A percentile compares a stretch with the other conserved stretches of the same genome.
These are phyloP conservation scores for Lepilemur septentrionalis DNA, from an alignment of 2,797 vertebrate genomes.

Conservation along the genomic window DNA sequence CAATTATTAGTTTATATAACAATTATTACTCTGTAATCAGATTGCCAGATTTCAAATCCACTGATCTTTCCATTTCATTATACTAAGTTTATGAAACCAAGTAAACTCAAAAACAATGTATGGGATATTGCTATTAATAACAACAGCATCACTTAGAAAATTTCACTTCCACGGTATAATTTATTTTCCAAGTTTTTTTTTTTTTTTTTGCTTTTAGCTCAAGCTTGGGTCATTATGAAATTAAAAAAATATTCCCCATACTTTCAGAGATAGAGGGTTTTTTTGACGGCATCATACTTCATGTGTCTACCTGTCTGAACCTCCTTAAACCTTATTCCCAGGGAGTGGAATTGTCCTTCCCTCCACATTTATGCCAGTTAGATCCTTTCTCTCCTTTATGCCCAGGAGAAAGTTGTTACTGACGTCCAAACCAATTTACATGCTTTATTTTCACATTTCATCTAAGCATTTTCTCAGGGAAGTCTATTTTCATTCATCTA, in stretches of 20 bases:
- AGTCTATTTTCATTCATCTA: neutral
- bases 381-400: neutral
- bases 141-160: neutral
- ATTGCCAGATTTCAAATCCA: neutral
- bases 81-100: neutral
- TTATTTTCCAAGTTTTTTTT: neutral
- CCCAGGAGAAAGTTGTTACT: neutral
- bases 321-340: neutral
- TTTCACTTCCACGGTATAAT: neutral
- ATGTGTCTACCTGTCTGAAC: neutral
- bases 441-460: neutral
- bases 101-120: neutral
- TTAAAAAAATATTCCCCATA: neutral
- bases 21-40: neutral
- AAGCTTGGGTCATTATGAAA: neutral
- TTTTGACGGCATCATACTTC: neutral
- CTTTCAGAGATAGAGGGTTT: neutral
- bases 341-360: neutral
- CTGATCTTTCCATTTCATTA: neutral
- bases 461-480: neutral
- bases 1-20: too few species aligned
- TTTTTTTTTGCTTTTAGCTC: neutral
- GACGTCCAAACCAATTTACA: neutral
- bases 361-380: neutral
- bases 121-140: neutral